These are phyloP conservation scores for Equus quagga DNA, from an alignment of 2,113 vertebrate species.

Conservation along the genomic window DNA sequence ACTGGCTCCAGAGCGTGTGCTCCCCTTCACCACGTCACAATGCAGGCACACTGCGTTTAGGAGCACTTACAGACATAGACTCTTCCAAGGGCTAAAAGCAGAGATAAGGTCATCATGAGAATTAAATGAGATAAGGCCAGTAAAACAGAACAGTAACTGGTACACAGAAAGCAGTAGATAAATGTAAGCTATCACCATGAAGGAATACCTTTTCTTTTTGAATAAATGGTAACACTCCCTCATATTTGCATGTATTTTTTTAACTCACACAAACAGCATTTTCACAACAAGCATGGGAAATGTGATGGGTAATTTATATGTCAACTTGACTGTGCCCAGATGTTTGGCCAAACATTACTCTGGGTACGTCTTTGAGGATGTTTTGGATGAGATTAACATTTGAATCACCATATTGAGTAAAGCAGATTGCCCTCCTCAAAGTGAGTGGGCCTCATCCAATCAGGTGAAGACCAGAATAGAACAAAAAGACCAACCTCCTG, in stretches of 20 bases:
- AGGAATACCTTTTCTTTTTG: background rate
- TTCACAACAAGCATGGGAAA: background rate
- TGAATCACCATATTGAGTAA: slow-evolving; percentile 8
- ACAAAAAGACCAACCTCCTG: background rate
- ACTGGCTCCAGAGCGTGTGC: background rate
- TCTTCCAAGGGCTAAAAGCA: background rate
- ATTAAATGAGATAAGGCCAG: background rate
- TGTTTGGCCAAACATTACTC: slow-evolving; percentile 10
- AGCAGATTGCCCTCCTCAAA: background rate
- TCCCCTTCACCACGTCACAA: background rate
- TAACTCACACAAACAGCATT: background rate
- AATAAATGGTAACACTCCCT: background rate
- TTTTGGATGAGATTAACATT: slow-evolving; percentile 2
- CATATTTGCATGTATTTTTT: background rate
- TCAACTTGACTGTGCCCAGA: background rate
- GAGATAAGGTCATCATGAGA: background rate
- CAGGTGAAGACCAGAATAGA: background rate
- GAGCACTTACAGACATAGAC: background rate
- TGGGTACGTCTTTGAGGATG: background rate
- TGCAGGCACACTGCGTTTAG: background rate
- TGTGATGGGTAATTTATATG: background rate
- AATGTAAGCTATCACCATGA: background rate
- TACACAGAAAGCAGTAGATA: background rate
- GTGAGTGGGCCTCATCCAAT: background rate
- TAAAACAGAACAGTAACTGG: background rate